Evolutionary conservation across 1,140 invertebrate species (phyloP), one percentile per base, ranked within the genome.

Genomic region (Drosophila asahinai): DNA sequence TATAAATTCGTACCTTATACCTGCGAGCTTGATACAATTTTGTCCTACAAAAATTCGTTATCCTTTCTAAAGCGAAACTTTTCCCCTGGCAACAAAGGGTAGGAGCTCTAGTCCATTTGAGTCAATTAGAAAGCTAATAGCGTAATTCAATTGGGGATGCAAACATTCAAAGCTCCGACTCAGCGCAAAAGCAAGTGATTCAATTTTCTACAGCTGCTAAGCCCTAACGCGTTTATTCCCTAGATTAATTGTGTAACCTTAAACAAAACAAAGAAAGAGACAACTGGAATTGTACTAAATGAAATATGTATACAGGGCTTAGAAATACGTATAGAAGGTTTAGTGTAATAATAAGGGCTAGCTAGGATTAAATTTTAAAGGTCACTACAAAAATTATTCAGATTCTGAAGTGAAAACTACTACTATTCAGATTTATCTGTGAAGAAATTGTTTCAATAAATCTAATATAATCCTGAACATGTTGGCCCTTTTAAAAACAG

Each of bases 141-240:
- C 51, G 55, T 78, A 78, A 78, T 61, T 78, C n/a, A 78, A 78
- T 78, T 78, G 48, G 19, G 45, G 64, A 62, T 27, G 61, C 65
- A 78, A 78, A 70, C 64, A 68, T 48, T 78, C 75, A 78, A 57
- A 57, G 57, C 75, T 57, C 38, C 1, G 49, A 57, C 64, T 51
- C 33, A 58, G 51, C 64, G 51, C 43, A 33, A 77, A 76, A 33
- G 19, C 52, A 49, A 27, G 49, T 70, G 64, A 78, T 78, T 78
- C 40, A 68, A 78, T 77, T 77, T 70, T 59, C 75, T 51, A 54
- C 65, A 47, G 75, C 66, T 49, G 49, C 58, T 70, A 60, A 78
- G 61, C 58, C 75, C 55, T 42, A 49, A 19, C 64, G 38, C 49
- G 55, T 55, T 62, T 51, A 51, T n/a, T 61, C 27, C 47, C 54